These are phyloP conservation scores for Erebia epiphron DNA, from an alignment of 2,888 invertebrate species.

Conservation along the genomic window DNA sequence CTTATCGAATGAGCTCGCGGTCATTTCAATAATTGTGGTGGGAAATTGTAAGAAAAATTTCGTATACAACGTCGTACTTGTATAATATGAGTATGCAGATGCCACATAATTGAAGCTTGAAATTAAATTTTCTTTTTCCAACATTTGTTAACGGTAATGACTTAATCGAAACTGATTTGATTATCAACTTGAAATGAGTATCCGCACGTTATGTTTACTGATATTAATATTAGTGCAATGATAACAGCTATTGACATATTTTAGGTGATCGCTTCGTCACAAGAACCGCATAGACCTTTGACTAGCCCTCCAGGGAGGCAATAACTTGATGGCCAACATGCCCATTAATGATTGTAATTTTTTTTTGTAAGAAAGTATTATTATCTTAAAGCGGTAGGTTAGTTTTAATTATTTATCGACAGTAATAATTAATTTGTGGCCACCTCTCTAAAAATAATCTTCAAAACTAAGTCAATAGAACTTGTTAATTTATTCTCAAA, in stretches of 20 bases:
- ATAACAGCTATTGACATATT: no score
- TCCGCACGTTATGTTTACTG: neutral
- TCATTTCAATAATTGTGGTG: conserved; percentile 42
- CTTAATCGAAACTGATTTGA: conserved; percentile 1
- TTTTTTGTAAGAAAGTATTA: no score
- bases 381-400: no score
- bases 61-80: conserved; percentile 24
- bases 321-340: no score
- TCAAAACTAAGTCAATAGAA: conserved; percentile 17
- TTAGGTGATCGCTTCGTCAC: no score
- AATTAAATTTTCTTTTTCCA: conserved; percentile 7
- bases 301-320: no score
- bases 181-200: neutral
- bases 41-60: conserved; percentile 58
- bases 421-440: neutral
- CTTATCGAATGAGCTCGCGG: conserved; percentile 65
- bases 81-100: conserved; percentile 8
- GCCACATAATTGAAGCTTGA: neutral
- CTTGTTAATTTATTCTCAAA: conserved; percentile 27
- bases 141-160: neutral
- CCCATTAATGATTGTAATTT: no score
- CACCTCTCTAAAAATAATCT: conserved; percentile 20
- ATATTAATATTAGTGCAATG: neutral
- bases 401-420: neutral
- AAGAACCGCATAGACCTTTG: no score